Evolutionary conservation across 2,888 invertebrate genomes (phyloP).

Genomic region (Endomychus coccineus): DNA sequence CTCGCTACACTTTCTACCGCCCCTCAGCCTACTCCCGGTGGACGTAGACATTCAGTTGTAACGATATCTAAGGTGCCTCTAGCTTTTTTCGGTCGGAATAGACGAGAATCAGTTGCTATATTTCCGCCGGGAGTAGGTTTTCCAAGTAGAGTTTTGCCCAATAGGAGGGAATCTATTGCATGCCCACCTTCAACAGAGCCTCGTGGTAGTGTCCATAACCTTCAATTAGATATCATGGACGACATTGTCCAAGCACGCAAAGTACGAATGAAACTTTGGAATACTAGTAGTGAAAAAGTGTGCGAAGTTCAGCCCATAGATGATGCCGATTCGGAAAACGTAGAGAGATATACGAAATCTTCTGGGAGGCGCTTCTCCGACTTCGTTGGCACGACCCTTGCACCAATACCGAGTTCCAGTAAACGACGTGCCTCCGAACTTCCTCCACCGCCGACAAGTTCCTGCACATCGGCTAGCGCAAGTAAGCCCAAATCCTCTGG

Average conservation of each 20-base stretch:
- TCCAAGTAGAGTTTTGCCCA: constrained; percentile 40
- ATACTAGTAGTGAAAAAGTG: constrained; percentile 66
- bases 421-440: constrained; percentile 67
- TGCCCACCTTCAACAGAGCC: constrained; percentile 69
- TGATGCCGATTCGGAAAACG: constrained; percentile 49
- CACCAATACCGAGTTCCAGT: constrained; percentile 50
- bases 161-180: constrained; percentile 40
- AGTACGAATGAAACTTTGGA: constrained; percentile 78
- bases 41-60: constrained; percentile 77
- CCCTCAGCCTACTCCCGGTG: constrained; percentile 64
- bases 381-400: constrained; percentile 55
- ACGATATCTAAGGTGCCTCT: constrained; percentile 78
- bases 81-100: constrained; percentile 66
- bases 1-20: constrained; percentile 73
- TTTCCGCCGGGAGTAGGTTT: constrained; percentile 59
- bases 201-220: constrained; percentile 70
- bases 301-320: constrained; percentile 77
- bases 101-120: constrained; percentile 76
- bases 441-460: constrained; percentile 40
- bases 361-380: constrained; percentile 59
- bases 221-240: constrained; percentile 82
- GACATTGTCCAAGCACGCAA: constrained; percentile 78
- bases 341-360: constrained; percentile 52
- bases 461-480: constrained; percentile 32
- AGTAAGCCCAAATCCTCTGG: constrained; percentile 46